A percentile compares a stretch with the other conserved stretches of the same genome.
phyloP scores from a whole-genome alignment of 2,797 vertebrate genomes.

The Myoxocephalus aenaeus region DNA sequence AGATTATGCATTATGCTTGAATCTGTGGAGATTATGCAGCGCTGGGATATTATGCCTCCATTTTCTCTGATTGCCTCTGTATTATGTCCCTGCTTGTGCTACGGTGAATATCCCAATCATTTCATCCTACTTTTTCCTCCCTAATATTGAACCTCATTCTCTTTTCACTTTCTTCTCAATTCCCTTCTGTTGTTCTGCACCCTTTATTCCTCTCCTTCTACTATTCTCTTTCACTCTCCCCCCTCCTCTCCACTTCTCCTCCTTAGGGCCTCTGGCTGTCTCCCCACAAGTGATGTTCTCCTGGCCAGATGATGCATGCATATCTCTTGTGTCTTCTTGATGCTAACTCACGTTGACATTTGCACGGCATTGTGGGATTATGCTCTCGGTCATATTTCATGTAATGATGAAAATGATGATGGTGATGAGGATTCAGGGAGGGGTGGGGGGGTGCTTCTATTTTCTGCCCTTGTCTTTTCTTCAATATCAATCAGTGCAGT shows the following conservation, averaged over 20 bases:
- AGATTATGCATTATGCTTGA: slow-evolving; percentile 80
- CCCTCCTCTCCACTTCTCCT: slow-evolving; percentile 48
- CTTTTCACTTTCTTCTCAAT: slow-evolving; percentile 52
- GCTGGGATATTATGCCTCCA: slow-evolving; percentile 77
- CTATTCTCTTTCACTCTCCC: slow-evolving; percentile 27
- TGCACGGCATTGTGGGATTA: slow-evolving; percentile 85
- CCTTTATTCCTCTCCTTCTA: slow-evolving; percentile 35
- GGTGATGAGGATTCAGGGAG: slow-evolving; percentile 79
- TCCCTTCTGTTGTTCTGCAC: slow-evolving; percentile 52
- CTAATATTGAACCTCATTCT: slow-evolving; percentile 49
- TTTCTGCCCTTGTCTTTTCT: slow-evolving; percentile 78
- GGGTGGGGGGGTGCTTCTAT: slow-evolving; percentile 56
- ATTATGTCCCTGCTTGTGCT: slow-evolving; percentile 60
- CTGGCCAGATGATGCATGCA: slow-evolving; percentile 85
- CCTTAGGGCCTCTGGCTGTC: slow-evolving; percentile 82
- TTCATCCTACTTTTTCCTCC: slow-evolving; percentile 33
- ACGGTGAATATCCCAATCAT: slow-evolving; percentile 46
- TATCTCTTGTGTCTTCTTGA: slow-evolving; percentile 86
- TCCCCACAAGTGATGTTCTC: slow-evolving; percentile 86
- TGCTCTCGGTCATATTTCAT: slow-evolving; percentile 86
- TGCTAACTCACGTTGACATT: slow-evolving; percentile 82
- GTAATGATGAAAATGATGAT: slow-evolving; percentile 86
- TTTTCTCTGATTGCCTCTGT: slow-evolving; percentile 80
- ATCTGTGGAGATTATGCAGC: slow-evolving; percentile 78
- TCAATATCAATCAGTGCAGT: slow-evolving; percentile 79